Conservation (phyloP, 92 coral and sea anemone genomes). For the Zoanthus solanderi region DNA sequence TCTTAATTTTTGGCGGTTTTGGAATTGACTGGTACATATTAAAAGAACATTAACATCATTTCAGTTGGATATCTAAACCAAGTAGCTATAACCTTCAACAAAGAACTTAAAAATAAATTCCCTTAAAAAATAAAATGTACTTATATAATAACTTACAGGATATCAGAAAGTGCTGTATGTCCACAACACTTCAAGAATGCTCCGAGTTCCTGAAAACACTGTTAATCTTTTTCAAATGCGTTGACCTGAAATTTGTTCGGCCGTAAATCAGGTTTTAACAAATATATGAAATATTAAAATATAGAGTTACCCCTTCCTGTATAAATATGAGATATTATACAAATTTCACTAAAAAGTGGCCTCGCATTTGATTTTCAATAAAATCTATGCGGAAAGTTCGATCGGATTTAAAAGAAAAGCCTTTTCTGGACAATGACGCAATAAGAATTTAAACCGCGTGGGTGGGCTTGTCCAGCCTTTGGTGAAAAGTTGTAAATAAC, state of each 20-base stretch:
- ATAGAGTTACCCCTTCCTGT: conserved; percentile 28
- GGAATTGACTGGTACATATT: neutral
- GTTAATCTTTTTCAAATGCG: conserved; percentile 25
- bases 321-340: neutral
- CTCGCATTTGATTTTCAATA: neutral
- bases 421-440: neutral
- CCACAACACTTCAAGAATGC: conserved; percentile 10
- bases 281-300: conserved; percentile 34
- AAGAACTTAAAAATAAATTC: conserved; percentile 20
- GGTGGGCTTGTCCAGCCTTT: neutral
- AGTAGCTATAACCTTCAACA: conserved; percentile 38
- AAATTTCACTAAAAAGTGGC: neutral
- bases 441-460: neutral
- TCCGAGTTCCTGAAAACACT: conserved; percentile 34
- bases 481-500: conserved; percentile 38
- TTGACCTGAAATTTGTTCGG: conserved; percentile 29
- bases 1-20: no score
- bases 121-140: neutral
- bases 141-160: conserved; percentile 26
- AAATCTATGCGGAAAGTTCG: neutral
- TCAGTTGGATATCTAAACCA: conserved; percentile 16
- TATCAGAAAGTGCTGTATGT: conserved; percentile 10
- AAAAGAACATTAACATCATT: neutral
- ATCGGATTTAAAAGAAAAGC: neutral
- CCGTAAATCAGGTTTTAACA: conserved; percentile 32